Base-by-base conservation (phyloP, 2,113 vertebrate genomes). In the Oceanites oceanicus region DNA sequence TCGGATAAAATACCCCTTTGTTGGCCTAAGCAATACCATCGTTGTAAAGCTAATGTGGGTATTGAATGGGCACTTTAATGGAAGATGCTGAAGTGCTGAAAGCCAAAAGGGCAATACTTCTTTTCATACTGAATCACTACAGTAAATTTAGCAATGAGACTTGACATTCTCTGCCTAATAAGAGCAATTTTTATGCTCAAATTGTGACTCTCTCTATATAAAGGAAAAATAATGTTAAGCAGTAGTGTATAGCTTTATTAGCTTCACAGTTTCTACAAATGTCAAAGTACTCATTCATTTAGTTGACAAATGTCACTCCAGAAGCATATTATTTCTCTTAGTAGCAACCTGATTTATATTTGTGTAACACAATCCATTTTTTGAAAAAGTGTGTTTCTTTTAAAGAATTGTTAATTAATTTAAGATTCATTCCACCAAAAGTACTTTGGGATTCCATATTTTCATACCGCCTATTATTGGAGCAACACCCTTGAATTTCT, bases 91-190 rank as follows among this genome's bases (percentile, higher is more conserved):
- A 45, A 59, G 49, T 79, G 78, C 85, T 50, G 71, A 5, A 7
- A 90, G 94, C 75, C 76, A 47, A 77, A 86, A 86, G 94, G 90
- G 75, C 90, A 90, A 30, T 11, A 7, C 72, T 92, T 77, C 75
- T 80, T 90, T 81, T 80, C 75, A 3, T 91, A 92, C 92, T 76
- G 90, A 94, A 93, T 93, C 42, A 53, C 95, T 52, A 59, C 79
- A 86, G 88, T 88, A 90, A 84, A 96, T 95, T 96, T 96, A 95
- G 88, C 96, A 92, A 77, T 67, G 59, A 90, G 67, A 86, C 55
- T 91, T 93, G 90, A 96, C 90, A 94, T 95, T 96, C 92, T 81
- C 88, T 80, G 75, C 79, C 67, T 92, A 95, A 95, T 88, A 93
- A 90, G 72, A 94, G 79, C 68, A 59, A 84, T 91, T 94, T 93